Base-by-base conservation (phyloP, 1,140 invertebrate genomes). In the Tetragonula clypearis region DNA sequence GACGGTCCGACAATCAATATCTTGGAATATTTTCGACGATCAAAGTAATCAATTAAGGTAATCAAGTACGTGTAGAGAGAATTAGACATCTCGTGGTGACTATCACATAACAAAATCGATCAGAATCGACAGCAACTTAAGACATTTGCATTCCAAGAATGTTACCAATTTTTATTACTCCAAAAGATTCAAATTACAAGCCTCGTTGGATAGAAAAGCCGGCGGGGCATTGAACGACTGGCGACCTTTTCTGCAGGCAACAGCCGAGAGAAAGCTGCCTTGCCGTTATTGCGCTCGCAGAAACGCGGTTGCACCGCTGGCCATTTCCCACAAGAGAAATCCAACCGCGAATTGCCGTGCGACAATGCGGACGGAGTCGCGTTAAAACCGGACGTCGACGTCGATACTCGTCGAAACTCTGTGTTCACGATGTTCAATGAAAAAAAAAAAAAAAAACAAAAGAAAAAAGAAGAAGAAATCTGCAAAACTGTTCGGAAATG, bases 311-410 rank as follows among this genome's bases (percentile, higher is more conserved):
- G 68, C 56, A 60, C 19, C 71, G 65, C 73, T 81, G 79, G 69
- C 76, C 84, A 73, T 85, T 35, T 86, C 78, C 79, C 72, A 84
- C 86, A 86, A 89, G 79, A 86, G 82, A 90, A 84, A 88, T 30
- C 55, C 78, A 49, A 62, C 14, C 58, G 65, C 58, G 81, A 75
- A 26, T 65, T 77, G 69, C 23, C 79, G 65, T 58, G 65, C 66
- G 56, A 65, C 65, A 56, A 74, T 55, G 69, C 19, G 12, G 68
- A 71, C 58, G n/a, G 55, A 15, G n/a, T 26, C n/a, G 71, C 65
- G 21, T 35, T 74, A 60, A 78, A 74, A 72, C 21, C 66, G 66
- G n/a, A 30, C 1, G 26, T 56, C 68, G 60, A 75, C 78, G 62
- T 26, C 21, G 41, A 19, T 49, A 69, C 26, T 3, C 41, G 41